Evolutionary conservation across 2,888 invertebrate genomes (phyloP), one percentile per base, ranked within the genome.

Genomic region (Fragum fragum): DNA sequence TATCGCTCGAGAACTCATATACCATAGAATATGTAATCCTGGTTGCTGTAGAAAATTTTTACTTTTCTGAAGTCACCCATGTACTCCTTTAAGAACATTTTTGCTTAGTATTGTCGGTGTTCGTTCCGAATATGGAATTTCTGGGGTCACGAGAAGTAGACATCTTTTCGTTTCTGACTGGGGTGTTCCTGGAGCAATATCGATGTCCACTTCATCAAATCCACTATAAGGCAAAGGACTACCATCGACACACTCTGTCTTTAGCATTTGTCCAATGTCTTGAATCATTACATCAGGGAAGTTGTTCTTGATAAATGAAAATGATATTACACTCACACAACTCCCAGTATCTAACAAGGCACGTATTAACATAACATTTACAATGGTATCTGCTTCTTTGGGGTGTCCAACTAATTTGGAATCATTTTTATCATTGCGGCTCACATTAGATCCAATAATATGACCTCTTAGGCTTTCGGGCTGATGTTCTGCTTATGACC

Each of bases 31-130:
- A 59, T 55, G 16, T 11, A 73, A 39, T n/a, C 32, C 21, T n/a
- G 77, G 63, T 26, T 23, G 39, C 28, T 71, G 77, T 5, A 77
- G 39, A 28, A 66, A 77, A 29, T 69, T 26, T 5, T 57, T 57
- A n/a, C 78, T 73, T 66, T 2, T 36, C 61, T 68, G 32, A 66
- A 78, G 16, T 36, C 18, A 23, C 26, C 6, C 29, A 68, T 21
- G 1, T 66, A 29, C 39, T 73, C 73, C n/a, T 78, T 66, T 5
- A 78, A 42, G 23, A 78, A n/a, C 66, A 32, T 78, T 78, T 28
- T 72, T 78, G 23, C 78, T 66, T 1, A 78, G 14, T n/a, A 78
- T 14, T 11, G 73, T 26, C 5, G 78, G 78, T 7, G 68, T 57
- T 7, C 23, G 53, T 2, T 52, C n/a, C 1, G 23, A 36, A 26